Conservation (phyloP, 2,888 invertebrate genomes). For the Mesodorylaimus sp. region DNA sequence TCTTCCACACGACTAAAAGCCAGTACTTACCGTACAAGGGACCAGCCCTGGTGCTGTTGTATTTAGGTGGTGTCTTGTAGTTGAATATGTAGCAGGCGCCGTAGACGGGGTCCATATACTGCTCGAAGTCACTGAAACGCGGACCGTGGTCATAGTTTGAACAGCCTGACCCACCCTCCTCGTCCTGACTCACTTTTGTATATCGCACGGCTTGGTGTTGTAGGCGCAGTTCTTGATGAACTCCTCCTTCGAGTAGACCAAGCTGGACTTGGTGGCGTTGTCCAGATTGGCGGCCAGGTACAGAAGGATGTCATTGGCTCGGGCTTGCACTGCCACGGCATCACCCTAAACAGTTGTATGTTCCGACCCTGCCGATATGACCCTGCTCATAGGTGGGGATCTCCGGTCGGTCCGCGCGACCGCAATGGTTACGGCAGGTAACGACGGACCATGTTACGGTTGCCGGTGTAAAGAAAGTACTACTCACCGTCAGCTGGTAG, state of each 20-base stretch:
- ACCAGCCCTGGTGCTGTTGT: slow-evolving; percentile 21
- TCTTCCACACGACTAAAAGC: neutral
- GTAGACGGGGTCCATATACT: slow-evolving; percentile 22
- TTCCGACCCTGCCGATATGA: too few relatives aligned
- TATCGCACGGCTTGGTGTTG: slow-evolving; percentile 21
- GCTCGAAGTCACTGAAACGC: slow-evolving; percentile 29
- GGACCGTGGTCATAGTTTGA: neutral
- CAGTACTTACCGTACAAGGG: slow-evolving; percentile 29
- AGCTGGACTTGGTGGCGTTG: neutral
- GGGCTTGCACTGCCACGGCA: neutral
- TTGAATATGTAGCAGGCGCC: slow-evolving; percentile 33
- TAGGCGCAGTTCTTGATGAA: slow-evolving; percentile 24
- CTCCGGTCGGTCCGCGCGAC: too few relatives aligned
- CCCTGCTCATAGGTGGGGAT: too few relatives aligned
- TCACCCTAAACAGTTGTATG: neutral
- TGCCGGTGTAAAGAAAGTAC: too few relatives aligned
- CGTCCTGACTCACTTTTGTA: too few relatives aligned
- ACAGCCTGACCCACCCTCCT: too few relatives aligned
- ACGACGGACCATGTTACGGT: too few relatives aligned
- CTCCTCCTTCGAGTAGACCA: slow-evolving; percentile 14
- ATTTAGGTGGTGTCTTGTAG: slow-evolving; percentile 12
- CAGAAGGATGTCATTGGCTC: neutral
- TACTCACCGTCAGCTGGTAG: too few relatives aligned
- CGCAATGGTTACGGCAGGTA: too few relatives aligned
- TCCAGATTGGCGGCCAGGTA: neutral